Evolutionary conservation across 1,140 invertebrate genomes (phyloP).

Genomic region (Leucophenga varia): DNA sequence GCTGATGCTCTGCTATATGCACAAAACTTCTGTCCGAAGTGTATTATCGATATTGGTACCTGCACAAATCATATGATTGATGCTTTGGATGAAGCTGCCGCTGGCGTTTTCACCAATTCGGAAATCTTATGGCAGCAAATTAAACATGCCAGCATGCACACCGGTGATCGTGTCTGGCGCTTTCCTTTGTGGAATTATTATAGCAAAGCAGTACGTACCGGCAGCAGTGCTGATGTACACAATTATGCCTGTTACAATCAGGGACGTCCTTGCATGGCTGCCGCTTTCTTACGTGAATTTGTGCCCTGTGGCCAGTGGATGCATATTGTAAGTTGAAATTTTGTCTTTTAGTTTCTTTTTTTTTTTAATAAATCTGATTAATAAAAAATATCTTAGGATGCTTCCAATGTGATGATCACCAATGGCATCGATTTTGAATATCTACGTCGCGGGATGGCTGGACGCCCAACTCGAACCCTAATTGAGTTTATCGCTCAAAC

Average conservation of each 20-base stretch:
- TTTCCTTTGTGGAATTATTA: too few relatives aligned
- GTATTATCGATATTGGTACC: too few relatives aligned
- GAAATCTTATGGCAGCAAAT: slow-evolving; percentile 63
- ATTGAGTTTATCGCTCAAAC: too few relatives aligned
- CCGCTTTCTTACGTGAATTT: slow-evolving; percentile 83
- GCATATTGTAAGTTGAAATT: slow-evolving; percentile 84
- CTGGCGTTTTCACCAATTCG: slow-evolving; percentile 75
- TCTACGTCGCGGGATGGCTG: slow-evolving; percentile 62
- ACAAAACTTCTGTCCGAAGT: slow-evolving; percentile 61
- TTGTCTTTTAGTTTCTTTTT: slow-evolving; percentile 60
- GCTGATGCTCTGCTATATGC: slow-evolving; percentile 85
- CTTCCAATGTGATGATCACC: slow-evolving; percentile 1
- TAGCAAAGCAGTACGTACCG: slow-evolving; percentile 73
- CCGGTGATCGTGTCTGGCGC: too few relatives aligned
- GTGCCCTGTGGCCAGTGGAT: slow-evolving; percentile 70
- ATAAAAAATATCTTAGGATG: not conserved
- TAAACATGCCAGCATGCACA: slow-evolving; percentile 64
- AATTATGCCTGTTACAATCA: slow-evolving; percentile 68
- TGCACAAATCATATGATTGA: slow-evolving; percentile 69
- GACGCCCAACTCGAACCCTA: too few relatives aligned
- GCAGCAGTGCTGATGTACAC: slow-evolving; percentile 82
- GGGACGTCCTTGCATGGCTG: slow-evolving; percentile 78
- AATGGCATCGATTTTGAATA: slow-evolving; percentile 56
- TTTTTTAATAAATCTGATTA: too few relatives aligned
- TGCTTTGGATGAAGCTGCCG: slow-evolving; percentile 69